Percentiles rank a stretch among this genome's conserved stretches.
Evolutionary conservation across 2,113 vertebrate species (phyloP).

Genomic region (Mungos mungo): DNA sequence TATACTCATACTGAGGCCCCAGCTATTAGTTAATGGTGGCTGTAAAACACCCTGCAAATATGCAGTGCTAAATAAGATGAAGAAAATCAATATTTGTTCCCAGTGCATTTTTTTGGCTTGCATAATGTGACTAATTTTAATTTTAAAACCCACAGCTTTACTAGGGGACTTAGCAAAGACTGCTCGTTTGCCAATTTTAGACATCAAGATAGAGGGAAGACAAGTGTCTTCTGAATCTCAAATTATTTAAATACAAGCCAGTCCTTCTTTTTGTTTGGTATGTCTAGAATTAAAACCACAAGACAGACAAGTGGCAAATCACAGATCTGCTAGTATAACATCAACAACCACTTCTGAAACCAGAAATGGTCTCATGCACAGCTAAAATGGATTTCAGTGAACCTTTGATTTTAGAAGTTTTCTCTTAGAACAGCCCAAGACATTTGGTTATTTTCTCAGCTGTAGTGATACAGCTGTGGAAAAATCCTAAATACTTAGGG

Average conservation of each 20-base stretch:
- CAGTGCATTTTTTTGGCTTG: background rate
- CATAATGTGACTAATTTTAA: slow-evolving; percentile 22
- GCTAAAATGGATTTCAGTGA: background rate
- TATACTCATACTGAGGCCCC: background rate
- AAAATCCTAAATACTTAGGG: background rate
- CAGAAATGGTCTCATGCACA: background rate
- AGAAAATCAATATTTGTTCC: slow-evolving; percentile 35
- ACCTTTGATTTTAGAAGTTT: background rate
- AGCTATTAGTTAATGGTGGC: background rate
- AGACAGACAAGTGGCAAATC: background rate
- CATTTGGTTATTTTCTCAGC: background rate
- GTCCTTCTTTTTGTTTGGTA: background rate
- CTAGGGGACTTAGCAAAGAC: background rate
- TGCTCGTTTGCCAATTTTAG: background rate
- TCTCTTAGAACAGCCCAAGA: background rate
- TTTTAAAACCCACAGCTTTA: background rate
- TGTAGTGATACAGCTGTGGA: background rate
- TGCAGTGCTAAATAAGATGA: background rate
- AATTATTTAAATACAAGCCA: background rate
- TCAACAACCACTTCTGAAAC: background rate
- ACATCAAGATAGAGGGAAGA: background rate
- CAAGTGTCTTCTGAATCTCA: background rate
- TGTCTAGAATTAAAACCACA: background rate
- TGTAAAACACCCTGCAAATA: slow-evolving; percentile 4
- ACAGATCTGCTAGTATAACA: background rate